phyloP scores from a whole-genome alignment of 2,113 vertebrate species.

The Potamarius usumacintae region DNA sequence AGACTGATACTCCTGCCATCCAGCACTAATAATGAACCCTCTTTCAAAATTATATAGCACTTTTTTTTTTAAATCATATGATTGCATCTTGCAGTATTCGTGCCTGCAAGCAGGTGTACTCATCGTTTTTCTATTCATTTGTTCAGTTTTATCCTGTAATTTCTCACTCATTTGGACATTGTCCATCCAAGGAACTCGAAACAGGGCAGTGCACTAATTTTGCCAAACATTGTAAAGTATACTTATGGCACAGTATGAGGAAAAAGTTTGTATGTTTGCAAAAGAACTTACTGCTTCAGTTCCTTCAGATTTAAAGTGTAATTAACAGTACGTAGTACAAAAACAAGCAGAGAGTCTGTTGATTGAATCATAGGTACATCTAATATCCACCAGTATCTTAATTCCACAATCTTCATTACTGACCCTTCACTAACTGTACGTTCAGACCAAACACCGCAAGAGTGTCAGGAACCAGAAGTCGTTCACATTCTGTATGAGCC shows the following conservation, averaged over 20 bases:
- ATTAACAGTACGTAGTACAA: neutral
- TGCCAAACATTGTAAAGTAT: neutral
- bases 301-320: neutral
- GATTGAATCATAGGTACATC: neutral
- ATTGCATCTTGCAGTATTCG: neutral
- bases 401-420: neutral
- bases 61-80: neutral
- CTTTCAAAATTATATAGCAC: neutral
- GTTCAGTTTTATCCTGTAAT: neutral
- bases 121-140: neutral
- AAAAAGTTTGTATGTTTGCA: neutral
- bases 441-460: too few species aligned
- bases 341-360: neutral
- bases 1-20: neutral
- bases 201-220: neutral
- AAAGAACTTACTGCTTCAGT: neutral
- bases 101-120: neutral
- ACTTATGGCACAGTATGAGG: neutral
- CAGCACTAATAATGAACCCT: neutral
- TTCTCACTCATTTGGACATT: neutral
- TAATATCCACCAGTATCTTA: neutral
- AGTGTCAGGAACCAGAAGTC: too few species aligned
- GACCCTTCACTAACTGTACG: too few species aligned
- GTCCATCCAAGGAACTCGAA: too few species aligned
- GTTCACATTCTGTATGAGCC: too few species aligned